Evolutionary conservation across 2,113 vertebrate genomes (phyloP), one percentile per base, ranked within the genome.

Genomic region (Rhynchomys soricoides): DNA sequence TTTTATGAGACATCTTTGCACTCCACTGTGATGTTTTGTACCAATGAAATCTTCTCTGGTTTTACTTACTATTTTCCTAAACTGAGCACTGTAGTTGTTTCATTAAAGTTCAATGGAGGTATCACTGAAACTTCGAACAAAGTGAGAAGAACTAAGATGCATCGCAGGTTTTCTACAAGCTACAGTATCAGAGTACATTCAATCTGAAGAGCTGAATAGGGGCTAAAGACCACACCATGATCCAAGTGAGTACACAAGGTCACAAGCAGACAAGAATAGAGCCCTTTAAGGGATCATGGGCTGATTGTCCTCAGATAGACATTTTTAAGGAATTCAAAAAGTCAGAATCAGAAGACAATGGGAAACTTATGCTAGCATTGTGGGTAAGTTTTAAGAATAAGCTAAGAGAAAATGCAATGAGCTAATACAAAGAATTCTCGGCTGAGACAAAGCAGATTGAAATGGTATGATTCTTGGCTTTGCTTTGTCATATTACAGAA

Each of bases 1-100:
- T 97, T 96, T 85, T 82, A 88, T 59, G 43, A 40, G 9, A 93
- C 90, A 97, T 91, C 70, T 96, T 16, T 90, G 90, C n/a, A n/a
- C 81, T 95, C 48, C 7, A 78, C 83, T 91, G 81, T 95, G 91
- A 95, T 91, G 93, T 86, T 74, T 90, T 75, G 15, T 37, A 77
- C 34, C 77, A 13, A 89, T 88, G 45, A 74, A 94, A 96, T 90
- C 9, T 2, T 40, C 74, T 81, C 29, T 15, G 86, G 7, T 77
- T 93, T 85, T 93, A 90, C 88, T 89, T 86, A 55, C 77, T 94
- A 85, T 94, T 86, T 94, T 93, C 55, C 91, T 71, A 94, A 43
- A 68, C 81, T 59, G 81, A 95, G 29, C 45, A 11, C 55, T 7
- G 1, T 83, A 95, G 94, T 92, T 95, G 90, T 86, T 92, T 88